phyloP scores from a whole-genome alignment of 2,797 vertebrate species.

The Microctenopoma lineatum region DNA sequence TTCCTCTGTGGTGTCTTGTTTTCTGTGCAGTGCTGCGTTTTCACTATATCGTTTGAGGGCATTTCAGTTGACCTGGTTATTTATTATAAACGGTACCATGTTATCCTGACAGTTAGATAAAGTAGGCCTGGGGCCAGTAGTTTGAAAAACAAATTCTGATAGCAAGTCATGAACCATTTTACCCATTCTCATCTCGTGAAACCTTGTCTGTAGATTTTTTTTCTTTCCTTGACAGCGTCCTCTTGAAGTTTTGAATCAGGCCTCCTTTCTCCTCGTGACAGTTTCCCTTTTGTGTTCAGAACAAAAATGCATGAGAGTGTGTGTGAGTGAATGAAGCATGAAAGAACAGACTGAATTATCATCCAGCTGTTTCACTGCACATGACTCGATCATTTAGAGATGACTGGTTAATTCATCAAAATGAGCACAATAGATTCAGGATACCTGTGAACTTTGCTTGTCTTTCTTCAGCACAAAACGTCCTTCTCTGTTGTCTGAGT shows the following conservation, averaged over 20 bases:
- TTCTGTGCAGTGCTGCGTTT: neutral
- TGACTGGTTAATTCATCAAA: neutral
- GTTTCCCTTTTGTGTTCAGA: slow-evolving; percentile 57
- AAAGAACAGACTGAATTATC: neutral
- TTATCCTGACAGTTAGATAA: slow-evolving; percentile 17
- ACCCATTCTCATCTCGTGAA: slow-evolving; percentile 57
- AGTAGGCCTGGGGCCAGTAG: neutral
- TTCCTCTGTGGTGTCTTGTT: slow-evolving; percentile 23
- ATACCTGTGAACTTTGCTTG: slow-evolving; percentile 85
- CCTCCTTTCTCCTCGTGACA: slow-evolving; percentile 87
- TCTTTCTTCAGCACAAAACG: slow-evolving; percentile 92
- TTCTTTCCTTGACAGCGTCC: slow-evolving; percentile 92
- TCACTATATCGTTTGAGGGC: slow-evolving; percentile 33
- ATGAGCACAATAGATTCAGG: neutral
- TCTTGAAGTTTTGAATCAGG: slow-evolving; percentile 91
- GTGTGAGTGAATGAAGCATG: neutral
- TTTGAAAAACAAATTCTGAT: neutral
- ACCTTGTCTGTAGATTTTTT: slow-evolving; percentile 66
- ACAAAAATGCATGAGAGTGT: slow-evolving; percentile 2
- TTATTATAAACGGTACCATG: slow-evolving; percentile 16
- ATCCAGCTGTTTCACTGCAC: neutral
- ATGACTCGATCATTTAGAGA: neutral
- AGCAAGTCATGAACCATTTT: slow-evolving; percentile 21
- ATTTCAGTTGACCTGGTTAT: slow-evolving; percentile 62
- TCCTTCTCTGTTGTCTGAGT: slow-evolving; percentile 88